Evolutionary conservation across 1,140 invertebrate species (phyloP).

Genomic region (Calephelis nemesis): DNA sequence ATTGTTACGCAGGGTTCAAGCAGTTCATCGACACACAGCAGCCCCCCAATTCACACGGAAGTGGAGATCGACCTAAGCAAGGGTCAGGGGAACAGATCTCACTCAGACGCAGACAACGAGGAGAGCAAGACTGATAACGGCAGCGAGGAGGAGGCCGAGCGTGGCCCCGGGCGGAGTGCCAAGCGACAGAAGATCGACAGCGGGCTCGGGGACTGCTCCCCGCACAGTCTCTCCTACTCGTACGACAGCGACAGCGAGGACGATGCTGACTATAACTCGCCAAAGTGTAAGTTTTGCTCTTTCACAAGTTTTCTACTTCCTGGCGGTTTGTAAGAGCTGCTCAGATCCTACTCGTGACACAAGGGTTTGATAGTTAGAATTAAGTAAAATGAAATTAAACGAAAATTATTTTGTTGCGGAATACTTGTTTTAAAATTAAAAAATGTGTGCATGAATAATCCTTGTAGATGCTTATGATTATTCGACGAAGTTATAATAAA

Average conservation of each 20-base stretch:
- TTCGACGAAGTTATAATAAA: too few species aligned
- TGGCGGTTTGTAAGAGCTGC: too few species aligned
- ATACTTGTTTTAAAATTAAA: too few species aligned
- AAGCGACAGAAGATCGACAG: slow-evolving; percentile 82
- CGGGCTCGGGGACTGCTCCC: slow-evolving; percentile 72
- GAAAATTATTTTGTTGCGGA: too few species aligned
- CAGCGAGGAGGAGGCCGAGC: slow-evolving; percentile 29
- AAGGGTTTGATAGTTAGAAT: too few species aligned
- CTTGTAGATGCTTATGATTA: too few species aligned
- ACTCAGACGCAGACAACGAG: slow-evolving; percentile 28
- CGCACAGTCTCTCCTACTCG: slow-evolving; percentile 21
- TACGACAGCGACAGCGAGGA: not conserved
- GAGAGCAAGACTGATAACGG: slow-evolving; percentile 24
- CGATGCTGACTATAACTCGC: slow-evolving; percentile 6
- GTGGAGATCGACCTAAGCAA: slow-evolving; percentile 33
- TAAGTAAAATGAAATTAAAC: too few species aligned
- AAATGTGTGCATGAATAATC: too few species aligned
- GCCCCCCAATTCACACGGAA: slow-evolving; percentile 26
- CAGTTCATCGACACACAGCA: slow-evolving; percentile 1
- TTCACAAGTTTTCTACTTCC: too few species aligned
- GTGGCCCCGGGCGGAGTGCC: slow-evolving; percentile 37
- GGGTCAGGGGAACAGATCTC: slow-evolving; percentile 20
- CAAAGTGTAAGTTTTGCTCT: not conserved
- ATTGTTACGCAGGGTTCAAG: slow-evolving; percentile 14
- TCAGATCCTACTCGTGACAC: too few species aligned